Evolutionary conservation across 2,888 invertebrate genomes (phyloP), one percentile per base, ranked within the genome.

Genomic region (Willowsia nigromaculata): DNA sequence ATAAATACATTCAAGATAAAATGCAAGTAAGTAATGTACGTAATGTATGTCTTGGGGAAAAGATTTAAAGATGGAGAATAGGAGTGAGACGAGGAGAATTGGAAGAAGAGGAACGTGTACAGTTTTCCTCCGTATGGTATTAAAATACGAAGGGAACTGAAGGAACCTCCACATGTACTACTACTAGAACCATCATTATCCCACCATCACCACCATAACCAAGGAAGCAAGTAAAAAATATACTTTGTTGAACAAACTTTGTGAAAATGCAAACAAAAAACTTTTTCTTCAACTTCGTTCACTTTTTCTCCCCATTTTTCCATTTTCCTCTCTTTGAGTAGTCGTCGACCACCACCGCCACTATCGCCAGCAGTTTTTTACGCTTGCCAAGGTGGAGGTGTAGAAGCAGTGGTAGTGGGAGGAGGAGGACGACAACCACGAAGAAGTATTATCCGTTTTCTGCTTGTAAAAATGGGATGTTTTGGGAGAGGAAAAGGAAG

Each of bases 201-300:
- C 1, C 43, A 33, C 37, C n/a, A 71, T 15, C 43, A 43, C 43
- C 40, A 43, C 37, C 37, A 18, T 37, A 68, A 11, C 6, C 40
- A 37, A 33, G 65, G 33, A 33, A 71, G 68, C 18, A 71, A 22
- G 68, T 22, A 71, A 71, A 43, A 74, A 74, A 74, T 74, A 47
- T 74, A 74, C 74, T 74, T 74, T 74, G 74, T 74, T 74, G 33
- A 78, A 53, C 78, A 78, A 78, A 78, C 78, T 78, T 78, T 78
- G 53, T 78, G 56, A 78, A 78, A 78, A 71, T 88, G 65, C 30
- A 87, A 80, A 81, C 30, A 87, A 68, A 85, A 85, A 85, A 85
- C 59, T 81, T 62, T 81, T 68, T 18, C 68, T 68, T 56, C 53
- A 33, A 43, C 84, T 50, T 71, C 85, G 40, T 47, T 76, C 47